These are phyloP conservation scores for Schizopygopsis pylzovi DNA, from an alignment of 2,797 vertebrate genomes.

Conservation along the genomic window DNA sequence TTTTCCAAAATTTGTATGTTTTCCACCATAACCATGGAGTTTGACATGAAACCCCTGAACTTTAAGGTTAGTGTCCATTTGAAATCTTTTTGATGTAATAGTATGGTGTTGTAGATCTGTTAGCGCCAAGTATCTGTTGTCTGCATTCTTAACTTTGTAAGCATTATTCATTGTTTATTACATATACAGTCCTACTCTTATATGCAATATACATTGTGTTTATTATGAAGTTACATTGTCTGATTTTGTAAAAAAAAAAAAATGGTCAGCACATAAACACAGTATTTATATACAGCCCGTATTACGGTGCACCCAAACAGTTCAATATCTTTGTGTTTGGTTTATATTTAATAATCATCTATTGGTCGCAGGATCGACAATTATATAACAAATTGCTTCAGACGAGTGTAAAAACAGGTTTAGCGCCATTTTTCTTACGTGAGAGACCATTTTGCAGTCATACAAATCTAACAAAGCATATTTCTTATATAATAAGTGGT, in stretches of 20 bases:
- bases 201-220: background rate
- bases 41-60: constrained; percentile 69
- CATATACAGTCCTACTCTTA: background rate
- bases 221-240: background rate
- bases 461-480: constrained; percentile 15
- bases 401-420: background rate
- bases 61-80: constrained; percentile 79
- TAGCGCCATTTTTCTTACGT: background rate
- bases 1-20: constrained; percentile 68
- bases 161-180: background rate
- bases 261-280: background rate
- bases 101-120: constrained; percentile 6
- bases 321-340: background rate
- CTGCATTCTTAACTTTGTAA: background rate
- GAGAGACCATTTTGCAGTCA: background rate
- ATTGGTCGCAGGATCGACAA: background rate
- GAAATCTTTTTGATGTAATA: constrained; percentile 19
- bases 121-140: background rate
- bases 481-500: background rate
- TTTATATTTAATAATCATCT: background rate
- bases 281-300: too few species aligned
- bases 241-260: background rate
- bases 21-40: constrained; percentile 74
- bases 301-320: background rate
- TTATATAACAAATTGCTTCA: background rate